These are phyloP conservation scores for Catocala nupta DNA, from an alignment of 2,888 invertebrate species.

Conservation along the genomic window DNA sequence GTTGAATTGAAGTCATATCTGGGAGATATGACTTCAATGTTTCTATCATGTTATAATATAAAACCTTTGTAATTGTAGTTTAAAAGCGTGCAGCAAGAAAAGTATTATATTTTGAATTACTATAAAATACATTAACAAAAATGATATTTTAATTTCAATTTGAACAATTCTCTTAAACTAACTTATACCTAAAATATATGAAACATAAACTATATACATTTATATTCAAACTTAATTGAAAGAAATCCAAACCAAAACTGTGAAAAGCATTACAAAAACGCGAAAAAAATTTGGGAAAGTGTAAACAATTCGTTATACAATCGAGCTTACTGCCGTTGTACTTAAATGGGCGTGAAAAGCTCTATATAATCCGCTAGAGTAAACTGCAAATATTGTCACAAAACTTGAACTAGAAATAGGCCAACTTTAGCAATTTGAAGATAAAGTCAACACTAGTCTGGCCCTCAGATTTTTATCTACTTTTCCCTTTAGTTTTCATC, in stretches of 20 bases:
- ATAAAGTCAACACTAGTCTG: conserved; percentile 31
- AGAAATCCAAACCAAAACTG: neutral
- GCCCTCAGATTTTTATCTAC: conserved; percentile 32
- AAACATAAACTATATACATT: too few species aligned
- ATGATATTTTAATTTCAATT: too few species aligned
- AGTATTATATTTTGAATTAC: too few species aligned
- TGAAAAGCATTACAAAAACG: neutral
- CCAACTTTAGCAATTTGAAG: conserved; percentile 42
- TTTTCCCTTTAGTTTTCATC: conserved; percentile 25
- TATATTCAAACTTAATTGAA: too few species aligned
- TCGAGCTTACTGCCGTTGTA: conserved; percentile 10
- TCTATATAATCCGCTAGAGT: conserved; percentile 6
- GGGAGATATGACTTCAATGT: too few species aligned
- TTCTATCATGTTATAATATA: too few species aligned
- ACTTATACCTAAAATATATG: too few species aligned
- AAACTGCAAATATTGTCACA: conserved; percentile 43
- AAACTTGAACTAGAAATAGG: conserved; percentile 33
- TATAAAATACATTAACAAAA: too few species aligned
- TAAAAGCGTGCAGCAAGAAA: too few species aligned
- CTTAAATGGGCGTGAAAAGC: conserved; percentile 10
- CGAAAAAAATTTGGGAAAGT: neutral
- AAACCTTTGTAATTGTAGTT: too few species aligned
- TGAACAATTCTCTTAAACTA: too few species aligned
- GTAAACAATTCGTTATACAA: conserved; percentile 6
- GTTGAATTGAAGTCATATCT: too few species aligned